phyloP scores from a whole-genome alignment of 2,888 invertebrate genomes.

The Epinotia ramella region DNA sequence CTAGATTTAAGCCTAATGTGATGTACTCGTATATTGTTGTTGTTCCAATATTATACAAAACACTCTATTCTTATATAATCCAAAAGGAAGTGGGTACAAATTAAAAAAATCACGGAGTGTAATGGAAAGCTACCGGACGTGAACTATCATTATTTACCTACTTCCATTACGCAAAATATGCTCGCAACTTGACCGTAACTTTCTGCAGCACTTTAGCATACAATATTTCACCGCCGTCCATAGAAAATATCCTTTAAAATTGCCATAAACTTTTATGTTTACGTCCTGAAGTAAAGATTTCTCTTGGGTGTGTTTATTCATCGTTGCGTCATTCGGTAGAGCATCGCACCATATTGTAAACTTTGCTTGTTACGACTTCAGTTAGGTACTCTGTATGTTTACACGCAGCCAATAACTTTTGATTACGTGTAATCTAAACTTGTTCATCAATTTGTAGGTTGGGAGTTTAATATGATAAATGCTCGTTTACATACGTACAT shows the following conservation, averaged over 20 bases:
- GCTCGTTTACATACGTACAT: background rate
- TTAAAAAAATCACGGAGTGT: background rate
- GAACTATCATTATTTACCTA: background rate
- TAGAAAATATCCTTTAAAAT: slow-evolving; percentile 46
- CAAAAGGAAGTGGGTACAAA: background rate
- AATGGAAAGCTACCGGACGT: background rate
- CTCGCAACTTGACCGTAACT: slow-evolving; percentile 15
- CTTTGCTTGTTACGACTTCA: slow-evolving; percentile 80
- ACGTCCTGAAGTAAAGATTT: slow-evolving; percentile 47
- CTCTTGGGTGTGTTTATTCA: slow-evolving; percentile 46
- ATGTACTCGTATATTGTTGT: no score
- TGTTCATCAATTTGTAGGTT: slow-evolving; percentile 7
- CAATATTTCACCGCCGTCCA: slow-evolving; percentile 34
- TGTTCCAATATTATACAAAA: no score
- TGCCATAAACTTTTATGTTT: slow-evolving; percentile 48
- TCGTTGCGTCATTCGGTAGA: slow-evolving; percentile 65
- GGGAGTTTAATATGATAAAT: background rate
- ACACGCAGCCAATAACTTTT: slow-evolving; percentile 34
- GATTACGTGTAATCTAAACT: slow-evolving; percentile 39
- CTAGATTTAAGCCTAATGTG: no score
- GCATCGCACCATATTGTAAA: slow-evolving; percentile 71
- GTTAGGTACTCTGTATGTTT: slow-evolving; percentile 57
- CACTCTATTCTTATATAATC: no score
- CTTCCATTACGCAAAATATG: slow-evolving; percentile 5
- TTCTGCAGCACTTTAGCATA: slow-evolving; percentile 17